phyloP scores from a whole-genome alignment of 1,140 invertebrate genomes.

The Drosophila pseudoananassae region DNA sequence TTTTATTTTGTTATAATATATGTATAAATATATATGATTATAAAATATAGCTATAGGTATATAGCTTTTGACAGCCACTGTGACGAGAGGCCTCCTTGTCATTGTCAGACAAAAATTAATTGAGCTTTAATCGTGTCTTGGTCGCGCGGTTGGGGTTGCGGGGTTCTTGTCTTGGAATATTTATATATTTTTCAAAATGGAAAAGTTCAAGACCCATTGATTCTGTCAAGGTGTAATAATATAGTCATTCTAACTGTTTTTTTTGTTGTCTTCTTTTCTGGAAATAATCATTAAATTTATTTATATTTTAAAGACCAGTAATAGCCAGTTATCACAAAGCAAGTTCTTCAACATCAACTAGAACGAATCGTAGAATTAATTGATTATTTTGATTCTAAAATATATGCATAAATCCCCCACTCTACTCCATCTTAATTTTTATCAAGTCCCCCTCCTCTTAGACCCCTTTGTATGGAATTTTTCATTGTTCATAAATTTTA shows the following conservation, averaged over 20 bases:
- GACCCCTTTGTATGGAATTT: conserved; percentile 39
- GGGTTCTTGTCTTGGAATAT: conserved; percentile 15
- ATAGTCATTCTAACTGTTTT: neutral
- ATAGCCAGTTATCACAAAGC: neutral
- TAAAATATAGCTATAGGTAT: too few relatives aligned
- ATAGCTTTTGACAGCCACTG: conserved; percentile 11
- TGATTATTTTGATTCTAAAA: neutral
- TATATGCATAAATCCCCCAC: neutral
- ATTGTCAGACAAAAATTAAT: conserved; percentile 63
- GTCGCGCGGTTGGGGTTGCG: conserved; percentile 16
- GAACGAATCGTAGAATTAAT: conserved; percentile 2
- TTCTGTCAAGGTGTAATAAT: neutral
- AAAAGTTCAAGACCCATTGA: conserved; percentile 13
- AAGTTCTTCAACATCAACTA: neutral
- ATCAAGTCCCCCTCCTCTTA: conserved; percentile 1
- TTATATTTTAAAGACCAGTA: neutral
- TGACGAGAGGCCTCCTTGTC: conserved; percentile 41
- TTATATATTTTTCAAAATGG: conserved; percentile 26
- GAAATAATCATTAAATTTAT: neutral
- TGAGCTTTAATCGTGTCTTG: conserved; percentile 75
- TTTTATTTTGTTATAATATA: neutral
- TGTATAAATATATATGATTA: too few relatives aligned
- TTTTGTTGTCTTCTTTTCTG: too few relatives aligned
- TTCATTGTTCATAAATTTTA: conserved; percentile 76
- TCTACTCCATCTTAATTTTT: conserved; percentile 25